phyloP scores from a whole-genome alignment of 2,797 vertebrate species.

The Propithecus perrieri region DNA sequence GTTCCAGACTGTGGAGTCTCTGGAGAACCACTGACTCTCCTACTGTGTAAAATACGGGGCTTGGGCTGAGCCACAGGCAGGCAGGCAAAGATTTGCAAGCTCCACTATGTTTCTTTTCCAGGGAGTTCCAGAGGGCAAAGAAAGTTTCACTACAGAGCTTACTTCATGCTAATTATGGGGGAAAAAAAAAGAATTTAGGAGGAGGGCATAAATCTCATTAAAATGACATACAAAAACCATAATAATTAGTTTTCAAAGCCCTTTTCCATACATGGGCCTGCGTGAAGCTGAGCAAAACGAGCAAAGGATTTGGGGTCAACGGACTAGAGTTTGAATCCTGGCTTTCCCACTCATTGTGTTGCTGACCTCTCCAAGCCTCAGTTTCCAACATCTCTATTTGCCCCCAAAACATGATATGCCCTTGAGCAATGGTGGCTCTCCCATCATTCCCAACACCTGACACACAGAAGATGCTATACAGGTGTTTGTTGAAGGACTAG shows the following conservation, averaged over 20 bases:
- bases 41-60: neutral
- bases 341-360: neutral
- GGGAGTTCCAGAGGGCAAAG: neutral
- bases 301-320: neutral
- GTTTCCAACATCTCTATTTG: neutral
- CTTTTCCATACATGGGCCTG: neutral
- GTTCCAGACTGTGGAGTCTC: neutral
- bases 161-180: neutral
- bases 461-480: neutral
- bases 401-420: neutral
- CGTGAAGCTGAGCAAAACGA: neutral
- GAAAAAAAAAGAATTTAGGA: neutral
- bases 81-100: neutral
- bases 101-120: neutral
- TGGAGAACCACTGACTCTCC: neutral
- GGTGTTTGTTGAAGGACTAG: neutral
- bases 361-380: neutral
- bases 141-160: neutral
- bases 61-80: neutral
- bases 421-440: neutral
- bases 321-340: neutral
- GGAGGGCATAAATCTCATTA: neutral
- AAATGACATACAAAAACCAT: neutral
- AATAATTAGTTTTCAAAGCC: neutral
- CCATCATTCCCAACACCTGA: neutral